Conservation (phyloP, 2,113 vertebrate species). For the Panthera uncia region DNA sequence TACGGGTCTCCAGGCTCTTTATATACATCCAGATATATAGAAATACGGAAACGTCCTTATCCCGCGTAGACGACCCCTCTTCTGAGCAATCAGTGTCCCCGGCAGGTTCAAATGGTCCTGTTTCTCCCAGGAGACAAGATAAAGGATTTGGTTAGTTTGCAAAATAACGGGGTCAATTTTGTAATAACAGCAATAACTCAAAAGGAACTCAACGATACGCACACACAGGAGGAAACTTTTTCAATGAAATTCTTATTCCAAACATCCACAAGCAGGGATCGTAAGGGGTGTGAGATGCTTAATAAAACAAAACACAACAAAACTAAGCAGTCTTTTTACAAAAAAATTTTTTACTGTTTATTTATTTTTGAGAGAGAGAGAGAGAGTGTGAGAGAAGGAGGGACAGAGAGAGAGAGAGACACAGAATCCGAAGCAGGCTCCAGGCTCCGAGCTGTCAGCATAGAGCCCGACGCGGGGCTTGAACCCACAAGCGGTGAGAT, state of each 20-base stretch:
- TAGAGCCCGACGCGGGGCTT: no score
- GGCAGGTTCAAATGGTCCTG: constrained; percentile 41
- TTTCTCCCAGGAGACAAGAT: constrained; percentile 47
- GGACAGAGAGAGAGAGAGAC: no score
- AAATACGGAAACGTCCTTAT: background rate
- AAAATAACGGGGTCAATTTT: rapidly evolving
- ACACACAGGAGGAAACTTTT: background rate
- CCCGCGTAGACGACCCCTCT: background rate
- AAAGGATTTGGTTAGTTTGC: background rate
- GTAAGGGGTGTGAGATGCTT: background rate
- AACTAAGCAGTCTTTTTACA: rapidly evolving
- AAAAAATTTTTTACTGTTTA: no score
- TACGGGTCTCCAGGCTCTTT: background rate
- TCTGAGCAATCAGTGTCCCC: background rate
- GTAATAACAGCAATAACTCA: rapidly evolving
- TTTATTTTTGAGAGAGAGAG: no score
- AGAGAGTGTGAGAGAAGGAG: no score
- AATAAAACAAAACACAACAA: no score
- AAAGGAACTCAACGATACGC: background rate
- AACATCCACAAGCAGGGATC: background rate
- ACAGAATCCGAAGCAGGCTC: no score
- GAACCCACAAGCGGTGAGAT: no score
- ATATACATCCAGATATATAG: background rate
- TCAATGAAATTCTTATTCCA: background rate
- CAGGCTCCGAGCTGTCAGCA: no score